phyloP scores from a whole-genome alignment of 2,888 invertebrate genomes.

The Steinernema scapterisci region DNA sequence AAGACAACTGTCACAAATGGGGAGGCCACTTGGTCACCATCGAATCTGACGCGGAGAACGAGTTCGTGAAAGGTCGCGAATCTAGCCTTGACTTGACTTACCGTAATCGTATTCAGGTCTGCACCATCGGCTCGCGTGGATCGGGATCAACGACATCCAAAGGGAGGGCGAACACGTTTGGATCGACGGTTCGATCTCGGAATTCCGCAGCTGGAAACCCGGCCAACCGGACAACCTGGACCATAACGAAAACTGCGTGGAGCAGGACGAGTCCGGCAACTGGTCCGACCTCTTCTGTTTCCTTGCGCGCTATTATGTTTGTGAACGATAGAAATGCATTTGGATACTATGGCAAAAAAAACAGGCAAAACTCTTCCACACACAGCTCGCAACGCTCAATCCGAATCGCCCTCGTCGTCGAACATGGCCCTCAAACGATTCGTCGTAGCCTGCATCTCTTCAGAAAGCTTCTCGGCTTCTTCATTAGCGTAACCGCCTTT shows the following conservation, averaged over 20 bases:
- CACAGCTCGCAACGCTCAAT: not conserved
- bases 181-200: conserved; percentile 37
- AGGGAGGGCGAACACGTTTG: conserved; percentile 49
- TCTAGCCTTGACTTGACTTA: not conserved
- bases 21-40: conserved; percentile 51
- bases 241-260: conserved; percentile 57
- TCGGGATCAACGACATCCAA: conserved; percentile 53
- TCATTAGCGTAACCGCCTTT: not conserved
- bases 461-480: conserved; percentile 6
- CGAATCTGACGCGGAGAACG: conserved; percentile 42
- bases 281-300: conserved; percentile 53
- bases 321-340: conserved; percentile 39
- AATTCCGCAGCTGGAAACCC: conserved; percentile 29
- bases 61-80: conserved; percentile 39
- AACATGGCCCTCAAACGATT: conserved; percentile 25
- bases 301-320: conserved; percentile 48
- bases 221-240: conserved; percentile 54
- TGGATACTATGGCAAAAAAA: not conserved
- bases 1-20: conserved; percentile 51
- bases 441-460: conserved; percentile 6
- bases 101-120: conserved; percentile 27
- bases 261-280: conserved; percentile 42
- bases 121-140: conserved; percentile 45
- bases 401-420: conserved; percentile 21
- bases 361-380: not conserved